Evolutionary conservation across 2,888 invertebrate species (phyloP), one percentile per base, ranked within the genome.

Genomic region (Andrena fulva): DNA sequence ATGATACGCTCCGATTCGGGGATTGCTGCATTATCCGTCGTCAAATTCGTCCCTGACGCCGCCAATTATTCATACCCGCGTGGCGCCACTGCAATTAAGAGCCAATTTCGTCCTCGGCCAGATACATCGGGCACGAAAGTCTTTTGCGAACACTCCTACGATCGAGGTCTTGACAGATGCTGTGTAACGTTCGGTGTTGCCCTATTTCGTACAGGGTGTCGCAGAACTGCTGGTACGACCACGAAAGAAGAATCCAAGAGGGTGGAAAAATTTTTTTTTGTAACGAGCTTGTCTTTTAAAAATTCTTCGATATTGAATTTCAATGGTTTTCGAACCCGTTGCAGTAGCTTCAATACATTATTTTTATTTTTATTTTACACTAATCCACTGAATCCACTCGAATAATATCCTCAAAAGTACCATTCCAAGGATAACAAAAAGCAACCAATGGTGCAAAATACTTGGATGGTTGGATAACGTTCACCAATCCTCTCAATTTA

Each of bases 11-110:
- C 84, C 86, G 87, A 87, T 87, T 86, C 87, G 84, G 74, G 85
- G 86, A 87, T 87, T 79, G 87, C 85, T 80, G 89, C 89, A 91
- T 90, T 92, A 91, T 91, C 87, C 86, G 86, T 88, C 92, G 89
- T 89, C 91, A 90, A 92, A 92, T 92, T 93, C 91, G 91, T 92
- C 92, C 91, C 92, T 90, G 90, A 89, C 90, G 91, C 87, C 89
- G 84, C 88, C 91, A 92, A 93, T 93, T 92, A 93, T 92, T 93
- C 91, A 92, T 91, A 89, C 74, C 80, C 84, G 87, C 89, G 87
- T 89, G 89, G 89, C 88, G 89, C 89, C 88, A 82, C 87, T 84
- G 84, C 88, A 88, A 91, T 90, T 91, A 89, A 90, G 74, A 74
- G 82, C 75, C 84, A 84, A 87, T 87, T 82, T 86, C 85, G 63